Conservation (phyloP, 2,113 vertebrate species). For the Uropsilus gracilis region DNA sequence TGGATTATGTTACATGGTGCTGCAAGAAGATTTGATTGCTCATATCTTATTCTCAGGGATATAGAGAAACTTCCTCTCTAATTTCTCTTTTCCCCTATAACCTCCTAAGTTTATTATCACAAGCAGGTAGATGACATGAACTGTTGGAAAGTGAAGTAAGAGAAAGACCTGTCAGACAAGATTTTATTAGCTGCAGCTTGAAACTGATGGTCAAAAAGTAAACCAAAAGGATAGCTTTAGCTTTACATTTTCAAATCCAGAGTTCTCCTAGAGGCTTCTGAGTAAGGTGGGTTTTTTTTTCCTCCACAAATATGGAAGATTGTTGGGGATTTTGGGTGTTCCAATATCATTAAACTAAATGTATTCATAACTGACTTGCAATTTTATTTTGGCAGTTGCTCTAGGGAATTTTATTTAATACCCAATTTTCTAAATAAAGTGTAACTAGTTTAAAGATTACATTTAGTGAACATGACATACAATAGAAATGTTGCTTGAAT, state of each 20-base stretch:
- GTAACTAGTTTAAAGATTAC: background rate
- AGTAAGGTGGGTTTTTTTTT: background rate
- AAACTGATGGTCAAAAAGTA: background rate
- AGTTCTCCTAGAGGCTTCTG: background rate
- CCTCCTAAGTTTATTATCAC: background rate
- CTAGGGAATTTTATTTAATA: background rate
- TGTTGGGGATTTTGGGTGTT: background rate
- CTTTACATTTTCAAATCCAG: background rate
- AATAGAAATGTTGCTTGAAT: background rate
- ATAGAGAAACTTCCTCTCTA: background rate
- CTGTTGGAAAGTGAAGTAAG: background rate
- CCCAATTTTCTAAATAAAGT: background rate
- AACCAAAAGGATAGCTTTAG: background rate
- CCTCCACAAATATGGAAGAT: background rate
- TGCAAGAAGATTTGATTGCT: background rate
- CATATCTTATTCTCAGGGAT: background rate
- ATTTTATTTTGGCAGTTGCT: background rate
- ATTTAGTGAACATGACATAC: background rate
- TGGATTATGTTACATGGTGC: background rate
- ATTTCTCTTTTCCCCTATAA: background rate
- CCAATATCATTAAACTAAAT: background rate
- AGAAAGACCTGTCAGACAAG: background rate
- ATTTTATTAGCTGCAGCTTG: background rate
- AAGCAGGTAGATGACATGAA: background rate
- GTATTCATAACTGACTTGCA: background rate